These are phyloP conservation scores for Acanthis flammea DNA, from an alignment of 2,797 vertebrate genomes.

Conservation along the genomic window DNA sequence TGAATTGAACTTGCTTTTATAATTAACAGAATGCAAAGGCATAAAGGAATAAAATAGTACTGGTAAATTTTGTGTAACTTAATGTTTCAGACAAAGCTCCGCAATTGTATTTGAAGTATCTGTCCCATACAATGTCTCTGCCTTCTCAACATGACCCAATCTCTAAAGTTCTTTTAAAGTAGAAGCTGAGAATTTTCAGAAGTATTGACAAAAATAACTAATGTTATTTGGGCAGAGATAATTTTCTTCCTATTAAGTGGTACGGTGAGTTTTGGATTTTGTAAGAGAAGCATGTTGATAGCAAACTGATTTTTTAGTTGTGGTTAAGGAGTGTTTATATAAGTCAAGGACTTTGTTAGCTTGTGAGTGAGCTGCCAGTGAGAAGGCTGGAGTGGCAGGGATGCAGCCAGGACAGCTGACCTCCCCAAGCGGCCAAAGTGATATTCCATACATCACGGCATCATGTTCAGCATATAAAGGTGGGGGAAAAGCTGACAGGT, in stretches of 20 bases:
- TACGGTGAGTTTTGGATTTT: background rate
- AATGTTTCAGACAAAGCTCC: background rate
- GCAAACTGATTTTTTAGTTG: background rate
- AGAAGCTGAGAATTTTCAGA: background rate
- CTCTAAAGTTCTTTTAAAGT: background rate
- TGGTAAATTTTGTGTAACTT: background rate
- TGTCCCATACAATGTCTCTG: background rate
- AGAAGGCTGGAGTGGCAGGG: background rate
- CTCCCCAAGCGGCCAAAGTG: background rate
- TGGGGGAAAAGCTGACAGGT: background rate
- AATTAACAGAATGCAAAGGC: background rate
- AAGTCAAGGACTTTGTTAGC: background rate
- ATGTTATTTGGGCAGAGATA: background rate
- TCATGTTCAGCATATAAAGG: background rate
- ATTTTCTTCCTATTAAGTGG: background rate
- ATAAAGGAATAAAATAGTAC: background rate
- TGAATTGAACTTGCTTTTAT: background rate
- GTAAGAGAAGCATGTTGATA: background rate
- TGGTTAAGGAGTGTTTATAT: background rate
- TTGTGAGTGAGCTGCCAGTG: background rate
- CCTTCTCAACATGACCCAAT: background rate
- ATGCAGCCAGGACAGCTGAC: rapidly evolving
- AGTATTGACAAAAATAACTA: background rate
- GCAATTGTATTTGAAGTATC: background rate
- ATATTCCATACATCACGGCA: background rate